Base-by-base conservation (phyloP, 1,140 invertebrate genomes). In the Helicoverpa zea region DNA sequence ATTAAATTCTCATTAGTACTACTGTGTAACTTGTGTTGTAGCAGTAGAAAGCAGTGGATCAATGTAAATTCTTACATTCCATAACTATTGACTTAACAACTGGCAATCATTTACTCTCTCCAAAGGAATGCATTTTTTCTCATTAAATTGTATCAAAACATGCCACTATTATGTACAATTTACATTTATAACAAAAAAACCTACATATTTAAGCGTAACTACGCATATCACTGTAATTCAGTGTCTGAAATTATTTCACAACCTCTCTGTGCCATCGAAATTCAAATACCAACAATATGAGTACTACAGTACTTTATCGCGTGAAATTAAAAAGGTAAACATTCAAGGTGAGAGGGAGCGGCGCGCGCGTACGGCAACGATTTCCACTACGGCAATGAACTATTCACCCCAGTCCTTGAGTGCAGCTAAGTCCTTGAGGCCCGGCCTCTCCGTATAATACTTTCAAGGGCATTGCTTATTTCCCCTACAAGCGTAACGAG, bases 381-480 rank as follows among this genome's bases (percentile, higher is more conserved):
- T 79, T 61, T 80, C 35, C 59, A 75, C 43, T 66, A 84, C 86
- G 90, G 90, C 90, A 91, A 87, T 92, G 88, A 91, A 93, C 88
- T 87, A 86, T 88, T 88, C 84, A 90, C 82, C 82, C 80, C 84
- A 84, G 90, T 92, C 91, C 92, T 91, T 92, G 91, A 90, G 88
- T 81, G 77, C 76, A 84, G 75, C 83, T 56, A 78, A 83, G 91
- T 89, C 91, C 92, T 93, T 93, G 91, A 92, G 85, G 83, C 81
- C 82, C 88, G 87, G 85, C 84, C 86, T 89, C 86, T 76, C 81
- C 85, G 87, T 78, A 83, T 66, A 87, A 86, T 79, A 83, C 75
- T 85, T 89, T 93, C 93, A 94, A 94, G 93, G 93, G 88, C 93
- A 92, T 72, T 86, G 77, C 81, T 79, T 83, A 83, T 87, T 89